Conservation (phyloP, 2,113 vertebrate species). For the Nannospalax galili region DNA sequence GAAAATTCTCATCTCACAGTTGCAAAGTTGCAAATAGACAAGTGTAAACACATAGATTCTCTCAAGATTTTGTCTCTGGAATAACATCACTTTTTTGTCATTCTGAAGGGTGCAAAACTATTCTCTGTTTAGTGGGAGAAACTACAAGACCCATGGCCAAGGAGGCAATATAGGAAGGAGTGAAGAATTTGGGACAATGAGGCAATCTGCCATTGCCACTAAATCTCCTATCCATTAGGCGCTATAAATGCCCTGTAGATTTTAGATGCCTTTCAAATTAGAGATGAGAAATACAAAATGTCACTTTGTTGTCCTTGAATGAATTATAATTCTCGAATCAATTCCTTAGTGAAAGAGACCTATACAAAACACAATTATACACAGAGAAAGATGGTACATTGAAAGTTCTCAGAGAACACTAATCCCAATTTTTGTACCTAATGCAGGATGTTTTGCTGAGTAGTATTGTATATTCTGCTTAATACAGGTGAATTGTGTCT, state of each 20-base stretch:
- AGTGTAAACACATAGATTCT: not conserved
- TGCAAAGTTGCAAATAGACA: not conserved
- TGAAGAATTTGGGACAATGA: not conserved
- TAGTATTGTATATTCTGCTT: not conserved
- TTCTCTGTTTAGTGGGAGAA: not conserved
- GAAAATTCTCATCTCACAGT: not conserved
- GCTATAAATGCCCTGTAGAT: not conserved
- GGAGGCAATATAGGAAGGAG: not conserved
- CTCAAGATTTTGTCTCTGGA: not conserved
- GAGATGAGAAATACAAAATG: conserved; percentile 41
- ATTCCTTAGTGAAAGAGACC: conserved; percentile 6
- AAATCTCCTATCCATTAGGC: conserved; percentile 27
- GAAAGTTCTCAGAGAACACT: not conserved
- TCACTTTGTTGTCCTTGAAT: conserved; percentile 41
- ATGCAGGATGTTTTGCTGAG: not conserved
- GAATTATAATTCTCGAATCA: conserved; percentile 41
- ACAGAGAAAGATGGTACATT: not conserved
- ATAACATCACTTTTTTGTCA: not conserved
- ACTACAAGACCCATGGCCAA: not conserved
- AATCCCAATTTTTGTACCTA: not conserved
- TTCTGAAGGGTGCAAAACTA: not conserved
- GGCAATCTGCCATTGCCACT: not conserved
- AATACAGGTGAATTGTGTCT: not conserved
- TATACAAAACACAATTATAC: not conserved
- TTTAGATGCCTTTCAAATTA: conserved; percentile 29